Base-by-base conservation (phyloP, 2,888 invertebrate species). In the Drosophila anomelani region DNA sequence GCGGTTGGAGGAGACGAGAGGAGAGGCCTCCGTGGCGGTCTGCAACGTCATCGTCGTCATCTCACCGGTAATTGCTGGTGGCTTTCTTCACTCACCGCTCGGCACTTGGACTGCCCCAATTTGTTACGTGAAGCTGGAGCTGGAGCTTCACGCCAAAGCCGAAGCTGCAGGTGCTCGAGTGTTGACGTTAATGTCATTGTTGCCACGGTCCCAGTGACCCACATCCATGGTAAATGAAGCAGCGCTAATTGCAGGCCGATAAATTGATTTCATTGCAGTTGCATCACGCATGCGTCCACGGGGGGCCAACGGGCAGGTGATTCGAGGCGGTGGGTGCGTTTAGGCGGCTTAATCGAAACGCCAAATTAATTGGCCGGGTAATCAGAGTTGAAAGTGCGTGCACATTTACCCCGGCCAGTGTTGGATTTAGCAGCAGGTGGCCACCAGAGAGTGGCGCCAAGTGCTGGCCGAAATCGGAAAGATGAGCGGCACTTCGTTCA, bases 161-260 rank as follows among this genome's bases (percentile, higher is more conserved):
- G 49, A 44, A 55, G 20, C 54, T 46, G 51, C 63, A 55, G 73
- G 58, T 59, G 59, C 74, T 62, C 60, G 63, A 86, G 84, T 84
- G 84, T 86, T 70, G 80, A 70, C 68, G 75, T 75, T 81, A 85
- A 85, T 85, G 81, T 72, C 76, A 77, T 81, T 86, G 86, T 81
- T 84, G 73, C 86, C 84, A 77, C 86, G 77, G 73, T 68, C 32
- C 51, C 43, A 23, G 47, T 85, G 84, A 85, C 84, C 84, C 85
- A 86, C 86, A 80, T 84, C 17, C 75, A 77, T 83, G 73, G 78
- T 67, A 84, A 85, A 86, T 86, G 73, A 81, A 86, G 81, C 80
- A 46, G 60, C 41, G 67, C 60, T 63, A 75, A 76, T 84, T 81
- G 84, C 83, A 64, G 73, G 53, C 44, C 60, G 55, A 51, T 63